Conservation (phyloP, 2,888 invertebrate species). For the Caenorhabditis angaria region DNA sequence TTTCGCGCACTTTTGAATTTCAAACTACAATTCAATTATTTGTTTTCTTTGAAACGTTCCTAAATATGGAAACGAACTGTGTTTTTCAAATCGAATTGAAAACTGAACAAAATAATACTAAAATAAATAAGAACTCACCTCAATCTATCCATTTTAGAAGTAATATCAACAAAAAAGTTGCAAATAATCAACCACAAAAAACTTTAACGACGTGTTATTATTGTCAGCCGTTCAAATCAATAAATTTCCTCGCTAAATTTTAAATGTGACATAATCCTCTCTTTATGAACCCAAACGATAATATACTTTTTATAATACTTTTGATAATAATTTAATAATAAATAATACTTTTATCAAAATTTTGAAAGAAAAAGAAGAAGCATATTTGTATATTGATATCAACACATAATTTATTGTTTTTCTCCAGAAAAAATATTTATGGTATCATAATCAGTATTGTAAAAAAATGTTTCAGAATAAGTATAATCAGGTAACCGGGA, state of each 20-base stretch:
- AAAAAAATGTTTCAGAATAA: no score
- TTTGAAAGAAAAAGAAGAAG: no score
- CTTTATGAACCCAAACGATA: not conserved
- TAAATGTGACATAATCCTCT: slow-evolving; percentile 2
- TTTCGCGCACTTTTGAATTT: not conserved
- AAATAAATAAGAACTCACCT: not conserved
- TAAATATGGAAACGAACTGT: not conserved
- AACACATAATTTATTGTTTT: no score
- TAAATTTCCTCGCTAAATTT: not conserved
- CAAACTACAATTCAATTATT: not conserved
- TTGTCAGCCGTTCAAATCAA: not conserved
- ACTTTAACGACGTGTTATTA: not conserved
- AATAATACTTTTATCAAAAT: no score
- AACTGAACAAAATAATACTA: not conserved
- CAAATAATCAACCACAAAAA: not conserved
- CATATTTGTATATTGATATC: no score
- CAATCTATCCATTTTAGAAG: not conserved
- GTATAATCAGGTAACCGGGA: no score
- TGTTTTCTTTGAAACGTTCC: not conserved
- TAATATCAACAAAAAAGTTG: not conserved
- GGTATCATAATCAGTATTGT: no score
- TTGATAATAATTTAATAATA: no score
- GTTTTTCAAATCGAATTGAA: not conserved
- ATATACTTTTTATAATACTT: no score
- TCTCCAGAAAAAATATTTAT: no score